Evolutionary conservation across 1,140 invertebrate species (phyloP).

Genomic region (Camponotus pennsylvanicus): DNA sequence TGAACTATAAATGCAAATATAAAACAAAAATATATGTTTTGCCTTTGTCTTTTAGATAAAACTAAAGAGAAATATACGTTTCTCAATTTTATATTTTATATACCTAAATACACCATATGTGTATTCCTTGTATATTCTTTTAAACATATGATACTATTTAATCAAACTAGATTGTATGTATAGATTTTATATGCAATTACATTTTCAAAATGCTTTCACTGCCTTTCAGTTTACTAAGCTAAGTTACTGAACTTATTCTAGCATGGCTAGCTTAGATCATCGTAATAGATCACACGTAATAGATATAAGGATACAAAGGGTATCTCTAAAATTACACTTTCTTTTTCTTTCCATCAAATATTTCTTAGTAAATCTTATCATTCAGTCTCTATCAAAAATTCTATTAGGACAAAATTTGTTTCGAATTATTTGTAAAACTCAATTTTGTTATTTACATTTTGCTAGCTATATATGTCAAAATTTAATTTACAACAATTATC

Average conservation of each 20-base stretch:
- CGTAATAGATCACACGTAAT: neutral
- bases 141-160: neutral
- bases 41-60: neutral
- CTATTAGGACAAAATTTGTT: neutral
- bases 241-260: neutral
- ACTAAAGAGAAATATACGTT: constrained; percentile 10
- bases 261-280: constrained; percentile 24
- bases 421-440: neutral
- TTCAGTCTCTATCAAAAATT: neutral
- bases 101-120: neutral
- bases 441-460: constrained; percentile 18
- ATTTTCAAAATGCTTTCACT: neutral
- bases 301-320: neutral
- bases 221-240: neutral
- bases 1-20: constrained; percentile 36
- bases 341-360: neutral
- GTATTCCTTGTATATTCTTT: neutral
- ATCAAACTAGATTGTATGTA: neutral
- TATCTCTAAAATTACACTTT: constrained; percentile 2
- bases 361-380: neutral
- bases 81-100: neutral
- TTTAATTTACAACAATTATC: constrained; percentile 8
- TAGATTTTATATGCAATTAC: constrained; percentile 6
- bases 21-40: constrained; percentile 5
- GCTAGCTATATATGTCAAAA: neutral